These are phyloP conservation scores for Aporophyla lueneburgensis DNA, from an alignment of 2,888 invertebrate species.

Conservation along the genomic window DNA sequence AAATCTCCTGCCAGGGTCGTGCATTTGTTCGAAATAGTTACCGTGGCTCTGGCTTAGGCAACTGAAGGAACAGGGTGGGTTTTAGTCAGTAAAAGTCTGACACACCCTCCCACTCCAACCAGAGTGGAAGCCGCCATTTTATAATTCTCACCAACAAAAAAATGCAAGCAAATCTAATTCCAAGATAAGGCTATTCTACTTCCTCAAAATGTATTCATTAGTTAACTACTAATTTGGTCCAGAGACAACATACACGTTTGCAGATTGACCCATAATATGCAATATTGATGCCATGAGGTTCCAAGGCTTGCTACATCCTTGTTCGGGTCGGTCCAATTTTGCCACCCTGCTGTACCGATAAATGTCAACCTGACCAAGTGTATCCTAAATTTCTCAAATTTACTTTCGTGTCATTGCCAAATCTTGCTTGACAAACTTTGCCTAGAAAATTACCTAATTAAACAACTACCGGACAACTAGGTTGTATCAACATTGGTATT, in stretches of 20 bases:
- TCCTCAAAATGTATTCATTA: not conserved
- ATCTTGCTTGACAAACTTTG: slow-evolving; percentile 11
- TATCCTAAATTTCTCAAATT: not conserved
- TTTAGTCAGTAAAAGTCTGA: too few relatives aligned
- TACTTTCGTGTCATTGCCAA: slow-evolving; percentile 4
- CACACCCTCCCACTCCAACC: too few relatives aligned
- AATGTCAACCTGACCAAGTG: too few relatives aligned
- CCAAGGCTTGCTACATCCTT: not conserved
- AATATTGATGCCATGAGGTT: not conserved
- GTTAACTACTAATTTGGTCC: not conserved
- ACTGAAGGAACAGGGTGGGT: too few relatives aligned
- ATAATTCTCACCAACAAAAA: too few relatives aligned
- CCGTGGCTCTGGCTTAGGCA: too few relatives aligned
- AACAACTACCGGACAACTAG: slow-evolving; percentile 3
- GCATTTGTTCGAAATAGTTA: too few relatives aligned
- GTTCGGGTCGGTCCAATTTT: too few relatives aligned
- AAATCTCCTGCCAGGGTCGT: too few relatives aligned
- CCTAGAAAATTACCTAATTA: slow-evolving; percentile 22
- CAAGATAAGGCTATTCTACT: not conserved
- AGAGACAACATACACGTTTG: not conserved
- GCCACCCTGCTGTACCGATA: too few relatives aligned
- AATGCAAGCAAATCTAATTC: too few relatives aligned
- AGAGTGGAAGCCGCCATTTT: too few relatives aligned
- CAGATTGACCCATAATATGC: not conserved
- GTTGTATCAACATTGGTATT: slow-evolving; percentile 29